phyloP scores from a whole-genome alignment of 2,797 vertebrate genomes.

The Danionella dracula region DNA sequence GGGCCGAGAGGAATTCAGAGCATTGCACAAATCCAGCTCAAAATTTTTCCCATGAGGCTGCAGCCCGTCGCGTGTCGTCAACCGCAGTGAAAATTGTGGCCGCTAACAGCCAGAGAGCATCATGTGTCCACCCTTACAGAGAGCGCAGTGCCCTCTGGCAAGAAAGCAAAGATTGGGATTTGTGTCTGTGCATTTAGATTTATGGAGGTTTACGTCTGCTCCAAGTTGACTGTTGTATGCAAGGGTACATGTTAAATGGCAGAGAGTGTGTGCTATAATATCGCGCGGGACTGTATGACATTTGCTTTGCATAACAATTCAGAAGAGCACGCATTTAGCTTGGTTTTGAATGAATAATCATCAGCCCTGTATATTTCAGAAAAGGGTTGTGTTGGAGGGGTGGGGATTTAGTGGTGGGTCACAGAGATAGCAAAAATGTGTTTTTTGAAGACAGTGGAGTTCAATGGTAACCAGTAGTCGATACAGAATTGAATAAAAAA shows the following conservation, averaged over 20 bases:
- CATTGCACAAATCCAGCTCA: constrained; percentile 42
- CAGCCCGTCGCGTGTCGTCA: constrained; percentile 97
- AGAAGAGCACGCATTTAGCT: background rate
- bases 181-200: constrained; percentile 36
- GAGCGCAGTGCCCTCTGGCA: constrained; percentile 57
- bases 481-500: too few species aligned
- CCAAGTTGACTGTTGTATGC: background rate
- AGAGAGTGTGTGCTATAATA: constrained; percentile 4
- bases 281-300: constrained; percentile 22
- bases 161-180: constrained; percentile 32
- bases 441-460: too few species aligned
- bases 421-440: too few species aligned
- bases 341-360: background rate
- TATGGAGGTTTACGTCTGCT: constrained; percentile 56
- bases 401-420: too few species aligned
- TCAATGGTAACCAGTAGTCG: too few species aligned
- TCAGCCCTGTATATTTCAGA: background rate
- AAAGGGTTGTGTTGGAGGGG: too few species aligned
- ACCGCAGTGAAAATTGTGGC: constrained; percentile 98
- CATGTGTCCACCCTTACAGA: constrained; percentile 76
- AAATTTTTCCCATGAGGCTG: constrained; percentile 81
- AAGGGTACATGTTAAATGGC: constrained; percentile 27
- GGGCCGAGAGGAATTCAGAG: constrained; percentile 33
- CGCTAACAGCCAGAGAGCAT: constrained; percentile 96
- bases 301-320: background rate